Base-by-base conservation (phyloP, 2,113 vertebrate species). In the Ptyas mucosa region DNA sequence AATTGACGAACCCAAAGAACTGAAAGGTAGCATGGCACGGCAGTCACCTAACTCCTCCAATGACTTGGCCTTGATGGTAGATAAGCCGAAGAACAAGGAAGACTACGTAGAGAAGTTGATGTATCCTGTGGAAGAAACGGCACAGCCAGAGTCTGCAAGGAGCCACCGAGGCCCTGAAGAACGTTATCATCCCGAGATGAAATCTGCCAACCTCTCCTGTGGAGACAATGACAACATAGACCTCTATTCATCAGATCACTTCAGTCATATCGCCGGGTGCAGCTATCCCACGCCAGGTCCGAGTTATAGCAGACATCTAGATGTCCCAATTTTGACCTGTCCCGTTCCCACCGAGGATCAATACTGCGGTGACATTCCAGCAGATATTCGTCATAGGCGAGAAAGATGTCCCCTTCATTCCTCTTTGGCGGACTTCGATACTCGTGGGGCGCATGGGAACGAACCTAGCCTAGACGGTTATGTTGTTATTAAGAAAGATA, bases 61-160 rank as follows among this genome's bases (percentile, higher is more conserved):
- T 49, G 94, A 95, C 89, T 51, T 91, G 57, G 96, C 97, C 75
- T 55, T 95, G 9, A 95, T 97, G 20, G 94, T 97, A 94, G 95
- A 93, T 61, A 93, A 96, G 53, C 95, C 97, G 52, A 95, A 92
- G 1, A 94, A 96, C 90, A 95, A 94, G 57, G 95, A 96, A 51
- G 4, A 53, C 85, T 53, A 21, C 0, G 8, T 85, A 1, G 81
- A 96, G 94, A 75, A 94, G 24, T 91, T 97, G 3, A 95, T 0
- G 0, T 96, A 94, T 85, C 97, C 97, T 26, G 89, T 96, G 14
- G 97, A 97, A 94, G 97, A 98, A 94, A 98, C 96, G 0, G 89
- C 94, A 2, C 95, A 95, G 1, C 86, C 92, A 81, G 96, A 94
- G 54, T 93, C 91, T 57, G 2, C 75, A 87, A 52, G 51, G 1